Evolutionary conservation across 2,888 invertebrate genomes (phyloP), one percentile per base, ranked within the genome.

Genomic region (Parthenolecanium corni): DNA sequence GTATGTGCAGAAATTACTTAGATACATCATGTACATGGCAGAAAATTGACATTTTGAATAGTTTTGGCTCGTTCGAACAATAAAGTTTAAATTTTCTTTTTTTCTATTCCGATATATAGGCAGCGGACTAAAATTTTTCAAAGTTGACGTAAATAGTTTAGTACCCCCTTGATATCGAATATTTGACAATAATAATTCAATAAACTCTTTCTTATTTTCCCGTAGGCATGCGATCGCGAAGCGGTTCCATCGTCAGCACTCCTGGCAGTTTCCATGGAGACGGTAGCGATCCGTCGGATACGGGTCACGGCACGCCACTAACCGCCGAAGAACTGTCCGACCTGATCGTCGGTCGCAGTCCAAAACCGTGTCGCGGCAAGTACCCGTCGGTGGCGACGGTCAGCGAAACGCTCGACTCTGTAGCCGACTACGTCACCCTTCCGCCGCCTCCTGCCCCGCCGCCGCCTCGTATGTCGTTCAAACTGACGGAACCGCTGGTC

Each of bases 351-450:
- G 89, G 88, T 1, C 77, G 86, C 64, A 69, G 68, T 47, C 69
- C 69, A 3, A 70, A 69, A 62, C 70, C 70, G 5, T 65, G 70
- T 31, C 66, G 69, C 40, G 83, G 83, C 21, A 81, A 84, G 18
- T 89, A 89, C 75, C 89, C 84, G 1, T 80, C 81, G 1, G 76
- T 82, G 21, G 86, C 87, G 70, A 86, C 88, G 1, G 86, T 90
- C 44, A 89, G 89, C 69, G 83, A 84, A 68, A 89, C 88, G 0
- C 78, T 91, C 70, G 89, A 91, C 72, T 90, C 91, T 0, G 89
- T 90, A 70, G 89, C 89, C 25, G 91, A 92, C 73, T 92, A 92
- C 72, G 91, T 91, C 1, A 86, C 89, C 65, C 76, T 89, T 70
- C 73, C 74, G 5, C 70, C 70, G 9, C 70, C 70, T 6, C 70